Conservation (phyloP, 2,888 invertebrate genomes). For the Cosmopolites sordidus region DNA sequence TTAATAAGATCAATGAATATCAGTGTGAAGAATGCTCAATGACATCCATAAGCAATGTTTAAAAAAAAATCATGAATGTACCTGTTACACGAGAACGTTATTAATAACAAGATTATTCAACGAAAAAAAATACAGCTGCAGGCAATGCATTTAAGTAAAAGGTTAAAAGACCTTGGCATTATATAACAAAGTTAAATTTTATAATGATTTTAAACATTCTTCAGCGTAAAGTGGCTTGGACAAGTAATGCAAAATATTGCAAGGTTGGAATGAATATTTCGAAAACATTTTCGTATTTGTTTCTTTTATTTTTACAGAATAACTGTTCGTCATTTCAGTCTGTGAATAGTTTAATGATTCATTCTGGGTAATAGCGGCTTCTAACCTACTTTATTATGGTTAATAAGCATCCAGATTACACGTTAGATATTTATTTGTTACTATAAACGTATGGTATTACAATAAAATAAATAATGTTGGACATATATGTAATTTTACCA, state of each 20-base stretch:
- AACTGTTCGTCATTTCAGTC: background rate
- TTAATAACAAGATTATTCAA: slow-evolving; percentile 1
- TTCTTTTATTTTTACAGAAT: background rate
- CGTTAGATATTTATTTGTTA: too few relatives aligned
- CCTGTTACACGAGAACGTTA: background rate
- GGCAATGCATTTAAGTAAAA: slow-evolving; percentile 16
- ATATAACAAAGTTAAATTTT: slow-evolving; percentile 19
- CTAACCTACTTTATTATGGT: background rate
- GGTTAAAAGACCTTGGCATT: slow-evolving; percentile 24
- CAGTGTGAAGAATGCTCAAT: too few relatives aligned
- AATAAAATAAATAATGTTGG: too few relatives aligned
- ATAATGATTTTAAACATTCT: slow-evolving; percentile 18
- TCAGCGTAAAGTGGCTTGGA: background rate
- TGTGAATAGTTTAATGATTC: background rate
- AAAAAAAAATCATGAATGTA: background rate
- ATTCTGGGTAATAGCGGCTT: background rate
- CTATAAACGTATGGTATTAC: too few relatives aligned
- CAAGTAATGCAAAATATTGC: slow-evolving; percentile 1
- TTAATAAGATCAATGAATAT: too few relatives aligned
- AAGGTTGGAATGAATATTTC: background rate
- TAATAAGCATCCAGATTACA: background rate
- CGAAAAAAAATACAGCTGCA: background rate
- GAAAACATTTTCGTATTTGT: background rate
- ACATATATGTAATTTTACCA: too few relatives aligned
- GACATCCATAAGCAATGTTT: background rate